Conservation (phyloP, 2,888 invertebrate species). For the Zootermopsis nevadensis region DNA sequence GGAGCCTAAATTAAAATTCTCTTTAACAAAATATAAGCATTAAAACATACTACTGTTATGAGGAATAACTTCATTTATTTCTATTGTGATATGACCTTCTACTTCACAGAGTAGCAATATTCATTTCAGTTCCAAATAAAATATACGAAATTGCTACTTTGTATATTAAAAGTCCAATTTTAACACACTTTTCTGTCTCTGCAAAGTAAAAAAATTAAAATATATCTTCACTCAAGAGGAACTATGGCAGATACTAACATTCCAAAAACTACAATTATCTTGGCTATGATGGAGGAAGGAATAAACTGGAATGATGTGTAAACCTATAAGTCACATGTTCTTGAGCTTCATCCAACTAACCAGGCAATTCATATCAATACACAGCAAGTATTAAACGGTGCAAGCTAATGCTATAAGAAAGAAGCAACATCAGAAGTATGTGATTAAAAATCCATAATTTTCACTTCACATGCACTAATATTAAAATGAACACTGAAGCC, state of each 20-base stretch:
- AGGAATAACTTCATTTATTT: too few relatives aligned
- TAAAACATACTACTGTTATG: too few relatives aligned
- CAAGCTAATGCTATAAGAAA: too few relatives aligned
- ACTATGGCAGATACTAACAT: neutral
- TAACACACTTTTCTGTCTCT: neutral
- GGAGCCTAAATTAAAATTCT: too few relatives aligned
- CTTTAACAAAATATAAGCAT: too few relatives aligned
- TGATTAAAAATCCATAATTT: neutral
- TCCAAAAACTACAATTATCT: neutral
- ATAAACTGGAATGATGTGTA: neutral
- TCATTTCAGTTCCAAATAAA: neutral
- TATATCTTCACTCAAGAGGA: neutral
- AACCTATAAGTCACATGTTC: neutral
- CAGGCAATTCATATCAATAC: too few relatives aligned
- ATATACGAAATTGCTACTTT: neutral
- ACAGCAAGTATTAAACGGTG: too few relatives aligned
- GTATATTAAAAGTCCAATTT: neutral
- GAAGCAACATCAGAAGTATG: too few relatives aligned
- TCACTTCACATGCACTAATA: neutral
- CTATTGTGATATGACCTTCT: neutral
- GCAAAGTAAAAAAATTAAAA: neutral
- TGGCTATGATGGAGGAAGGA: neutral
- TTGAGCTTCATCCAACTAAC: neutral
- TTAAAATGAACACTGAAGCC: constrained; percentile 35
- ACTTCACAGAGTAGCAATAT: neutral